phyloP scores from a whole-genome alignment of 2,888 invertebrate genomes.

The Elmis aenea region DNA sequence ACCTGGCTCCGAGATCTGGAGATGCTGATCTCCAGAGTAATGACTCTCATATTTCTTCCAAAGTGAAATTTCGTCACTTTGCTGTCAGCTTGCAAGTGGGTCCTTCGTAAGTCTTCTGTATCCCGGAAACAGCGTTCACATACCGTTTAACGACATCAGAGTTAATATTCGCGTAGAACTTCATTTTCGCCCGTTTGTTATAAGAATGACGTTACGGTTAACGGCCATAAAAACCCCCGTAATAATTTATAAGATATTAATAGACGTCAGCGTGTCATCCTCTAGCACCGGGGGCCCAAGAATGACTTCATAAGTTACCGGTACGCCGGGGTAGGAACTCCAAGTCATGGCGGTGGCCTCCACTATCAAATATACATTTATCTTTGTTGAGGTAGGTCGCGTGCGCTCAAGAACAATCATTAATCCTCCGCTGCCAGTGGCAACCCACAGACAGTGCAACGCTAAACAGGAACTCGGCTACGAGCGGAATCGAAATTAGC shows the following conservation, averaged over 20 bases:
- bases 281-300: slow-evolving; percentile 16
- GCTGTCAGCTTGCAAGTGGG: slow-evolving; percentile 17
- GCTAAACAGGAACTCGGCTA: background rate
- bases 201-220: too few relatives aligned
- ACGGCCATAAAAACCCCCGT: too few relatives aligned
- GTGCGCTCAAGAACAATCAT: slow-evolving; percentile 29
- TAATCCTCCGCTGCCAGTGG: slow-evolving; percentile 24
- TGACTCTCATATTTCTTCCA: slow-evolving; percentile 24
- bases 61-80: slow-evolving; percentile 24
- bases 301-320: slow-evolving; percentile 30
- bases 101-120: slow-evolving; percentile 12
- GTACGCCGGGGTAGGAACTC: slow-evolving; percentile 26
- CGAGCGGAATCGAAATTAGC: too few relatives aligned
- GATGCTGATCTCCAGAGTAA: slow-evolving; percentile 22
- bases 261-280: slow-evolving; percentile 25
- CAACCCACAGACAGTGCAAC: slow-evolving; percentile 20
- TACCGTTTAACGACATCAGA: too few relatives aligned
- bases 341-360: slow-evolving; percentile 30
- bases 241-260: slow-evolving; percentile 27
- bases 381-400: slow-evolving; percentile 36
- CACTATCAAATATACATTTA: slow-evolving; percentile 35
- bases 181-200: too few relatives aligned
- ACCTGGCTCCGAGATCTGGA: slow-evolving; percentile 17
- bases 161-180: too few relatives aligned
- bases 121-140: slow-evolving; percentile 6